Base-by-base conservation (phyloP, 53 echinoderm and acorn worm genomes). In the Mesocentrotus franciscanus region DNA sequence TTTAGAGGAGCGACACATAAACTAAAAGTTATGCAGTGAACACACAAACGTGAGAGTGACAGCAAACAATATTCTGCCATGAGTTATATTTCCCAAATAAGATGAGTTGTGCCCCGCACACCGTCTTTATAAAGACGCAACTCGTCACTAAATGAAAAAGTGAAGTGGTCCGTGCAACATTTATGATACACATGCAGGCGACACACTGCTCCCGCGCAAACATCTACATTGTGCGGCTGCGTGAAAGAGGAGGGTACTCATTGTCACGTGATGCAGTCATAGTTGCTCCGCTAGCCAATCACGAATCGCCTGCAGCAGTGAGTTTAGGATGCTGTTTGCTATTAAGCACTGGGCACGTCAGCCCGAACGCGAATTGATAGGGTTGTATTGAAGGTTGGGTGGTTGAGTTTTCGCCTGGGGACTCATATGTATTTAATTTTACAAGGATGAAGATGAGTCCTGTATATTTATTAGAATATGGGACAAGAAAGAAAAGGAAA, bases 191-290 rank as follows among this genome's bases (percentile, higher is more conserved):
- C n/a, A 57, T 85, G 85, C 85, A 85, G 85, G 26, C 85, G 56
- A 85, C 85, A 24, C 55, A 85, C 56, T 56, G 20, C 9, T 26
- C 49, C 24, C 55, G 85, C 85, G 85, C 56, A 24, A 55, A 85
- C 22, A 85, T 49, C 85, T 85, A 39, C 85, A 49, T 13, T 84
- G 84, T 55, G 85, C 57, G 57, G 24, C 85, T 56, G 26, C 57
- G 85, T 57, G 85, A 85, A 55, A 33, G 30, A 18, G 49, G 85
- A 11, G 30, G 24, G 33, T 59, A 60, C 62, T 27, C 27, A 33
- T 17, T n/a, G 90, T 90, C 90, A 90, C 90, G 90, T 90, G 90
- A 90, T 90, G 16, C 58, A 60, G 60, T 90, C 90, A 61, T 33
- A 90, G 90, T 33, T 30, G 90, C 61, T 33, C 33, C 90, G 60